phyloP scores from a whole-genome alignment of 1,140 invertebrate genomes.

The Hormaphis cornu region DNA sequence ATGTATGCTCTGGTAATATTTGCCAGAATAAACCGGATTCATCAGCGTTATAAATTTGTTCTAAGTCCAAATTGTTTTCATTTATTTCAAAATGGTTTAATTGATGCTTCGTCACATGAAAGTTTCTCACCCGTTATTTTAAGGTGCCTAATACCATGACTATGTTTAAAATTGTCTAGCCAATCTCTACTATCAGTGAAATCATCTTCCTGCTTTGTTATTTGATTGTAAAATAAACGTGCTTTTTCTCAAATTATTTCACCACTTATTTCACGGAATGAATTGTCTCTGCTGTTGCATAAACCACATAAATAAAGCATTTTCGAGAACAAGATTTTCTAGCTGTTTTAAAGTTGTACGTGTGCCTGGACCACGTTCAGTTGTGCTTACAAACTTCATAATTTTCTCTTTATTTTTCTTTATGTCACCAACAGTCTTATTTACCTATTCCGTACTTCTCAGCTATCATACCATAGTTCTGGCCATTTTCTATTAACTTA shows the following conservation, averaged over 20 bases:
- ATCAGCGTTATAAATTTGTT: no score
- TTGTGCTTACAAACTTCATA: no score
- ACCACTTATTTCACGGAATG: slow-evolving; percentile 7
- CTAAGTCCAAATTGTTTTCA: background rate
- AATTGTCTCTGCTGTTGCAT: background rate
- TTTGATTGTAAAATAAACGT: background rate
- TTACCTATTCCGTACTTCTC: background rate
- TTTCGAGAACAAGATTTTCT: background rate
- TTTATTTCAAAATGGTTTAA: background rate
- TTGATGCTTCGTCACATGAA: background rate
- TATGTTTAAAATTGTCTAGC: slow-evolving; percentile 12
- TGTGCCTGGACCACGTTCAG: no score
- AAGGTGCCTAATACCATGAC: slow-evolving; percentile 1
- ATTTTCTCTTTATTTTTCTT: no score
- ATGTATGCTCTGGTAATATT: no score
- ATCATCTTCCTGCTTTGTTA: background rate
- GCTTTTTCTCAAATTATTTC: background rate
- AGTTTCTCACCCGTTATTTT: background rate
- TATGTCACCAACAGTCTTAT: no score
- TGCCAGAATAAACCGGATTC: no score
- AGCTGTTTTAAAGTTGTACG: no score
- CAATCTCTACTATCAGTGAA: background rate
- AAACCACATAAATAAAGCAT: background rate
- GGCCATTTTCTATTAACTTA: background rate
- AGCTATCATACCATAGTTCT: background rate